These are phyloP conservation scores for Anguilla marmorata DNA, from an alignment of 2,797 vertebrate species.

Conservation along the genomic window DNA sequence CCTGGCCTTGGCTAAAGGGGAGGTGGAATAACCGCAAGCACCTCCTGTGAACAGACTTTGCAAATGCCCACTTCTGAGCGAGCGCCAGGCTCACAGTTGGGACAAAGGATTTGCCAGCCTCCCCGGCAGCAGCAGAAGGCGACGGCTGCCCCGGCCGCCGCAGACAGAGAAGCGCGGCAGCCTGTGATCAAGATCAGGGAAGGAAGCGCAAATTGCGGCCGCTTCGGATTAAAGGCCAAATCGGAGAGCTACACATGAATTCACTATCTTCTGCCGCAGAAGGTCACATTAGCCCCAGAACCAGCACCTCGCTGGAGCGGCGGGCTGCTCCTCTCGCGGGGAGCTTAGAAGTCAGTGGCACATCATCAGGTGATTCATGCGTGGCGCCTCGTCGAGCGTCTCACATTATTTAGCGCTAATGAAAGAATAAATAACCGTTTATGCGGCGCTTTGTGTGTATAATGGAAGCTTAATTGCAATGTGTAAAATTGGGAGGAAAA, in stretches of 20 bases:
- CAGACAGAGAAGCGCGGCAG: slow-evolving; percentile 35
- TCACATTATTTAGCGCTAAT: slow-evolving; percentile 33
- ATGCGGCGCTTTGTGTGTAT: slow-evolving; percentile 27
- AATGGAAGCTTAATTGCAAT: slow-evolving; percentile 40
- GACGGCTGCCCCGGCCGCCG: slow-evolving; percentile 21
- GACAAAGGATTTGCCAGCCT: slow-evolving; percentile 41
- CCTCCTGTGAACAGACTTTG: slow-evolving; percentile 43
- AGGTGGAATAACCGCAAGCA: slow-evolving; percentile 35
- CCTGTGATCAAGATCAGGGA: slow-evolving; percentile 39
- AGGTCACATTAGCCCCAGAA: slow-evolving; percentile 36
- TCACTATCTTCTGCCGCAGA: slow-evolving; percentile 31
- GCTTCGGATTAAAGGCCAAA: slow-evolving; percentile 33
- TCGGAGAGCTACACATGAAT: slow-evolving; percentile 32
- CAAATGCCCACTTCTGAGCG: slow-evolving; percentile 38
- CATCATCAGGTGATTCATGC: slow-evolving; percentile 36
- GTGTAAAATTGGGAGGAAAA: slow-evolving; percentile 34
- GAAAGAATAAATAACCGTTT: slow-evolving; percentile 39
- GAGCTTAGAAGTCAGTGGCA: slow-evolving; percentile 27
- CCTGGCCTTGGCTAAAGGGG: slow-evolving; percentile 40
- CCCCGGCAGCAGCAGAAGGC: slow-evolving; percentile 38
- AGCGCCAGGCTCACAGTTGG: slow-evolving; percentile 41
- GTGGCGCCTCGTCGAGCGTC: slow-evolving; percentile 24
- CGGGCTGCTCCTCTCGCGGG: slow-evolving; percentile 29
- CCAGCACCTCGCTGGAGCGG: slow-evolving; percentile 17
- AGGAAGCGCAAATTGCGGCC: slow-evolving; percentile 26